A percentile compares a stretch with the other conserved stretches of the same genome.
Evolutionary conservation across 2,888 invertebrate genomes (phyloP).

Genomic region (Drosophila mimetica): DNA sequence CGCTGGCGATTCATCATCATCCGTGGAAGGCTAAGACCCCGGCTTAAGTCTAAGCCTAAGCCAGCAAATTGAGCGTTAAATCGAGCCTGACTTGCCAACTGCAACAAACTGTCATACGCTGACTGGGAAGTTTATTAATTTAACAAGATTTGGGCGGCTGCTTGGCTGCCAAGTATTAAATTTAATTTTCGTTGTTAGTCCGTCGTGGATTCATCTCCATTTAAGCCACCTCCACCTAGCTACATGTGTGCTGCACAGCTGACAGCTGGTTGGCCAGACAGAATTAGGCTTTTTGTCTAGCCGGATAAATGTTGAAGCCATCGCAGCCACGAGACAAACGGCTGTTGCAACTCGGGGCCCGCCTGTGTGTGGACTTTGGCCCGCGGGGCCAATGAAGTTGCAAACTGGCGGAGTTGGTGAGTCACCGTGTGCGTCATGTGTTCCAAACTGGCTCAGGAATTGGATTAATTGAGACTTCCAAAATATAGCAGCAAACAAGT

Average conservation of each 20-base stretch:
- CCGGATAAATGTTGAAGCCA: constrained; percentile 63
- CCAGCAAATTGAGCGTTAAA: constrained; percentile 70
- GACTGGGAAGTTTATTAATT: constrained; percentile 67
- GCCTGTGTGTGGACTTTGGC: constrained; percentile 77
- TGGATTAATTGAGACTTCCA: constrained; percentile 36
- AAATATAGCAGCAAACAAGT: constrained; percentile 28
- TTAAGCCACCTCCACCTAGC: background rate
- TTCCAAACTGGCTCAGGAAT: constrained; percentile 19
- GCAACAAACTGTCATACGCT: constrained; percentile 48
- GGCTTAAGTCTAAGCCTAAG: constrained; percentile 46
- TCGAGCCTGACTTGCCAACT: constrained; percentile 55
- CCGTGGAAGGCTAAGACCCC: constrained; percentile 19
- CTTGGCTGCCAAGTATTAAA: constrained; percentile 51
- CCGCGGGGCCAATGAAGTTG: constrained; percentile 46
- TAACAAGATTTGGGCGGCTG: constrained; percentile 54
- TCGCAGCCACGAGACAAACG: constrained; percentile 42
- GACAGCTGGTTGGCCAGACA: constrained; percentile 69
- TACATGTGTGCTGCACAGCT: constrained; percentile 50
- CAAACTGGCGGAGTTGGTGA: constrained; percentile 49
- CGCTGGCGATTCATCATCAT: constrained; percentile 44
- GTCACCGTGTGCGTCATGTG: constrained; percentile 43
- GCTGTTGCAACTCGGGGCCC: constrained; percentile 61
- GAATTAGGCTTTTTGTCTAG: constrained; percentile 73
- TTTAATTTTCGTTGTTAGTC: constrained; percentile 63
- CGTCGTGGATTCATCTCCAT: constrained; percentile 16